These are phyloP conservation scores for Drosophila albomicans DNA, from an alignment of 1,140 invertebrate species.

Conservation along the genomic window DNA sequence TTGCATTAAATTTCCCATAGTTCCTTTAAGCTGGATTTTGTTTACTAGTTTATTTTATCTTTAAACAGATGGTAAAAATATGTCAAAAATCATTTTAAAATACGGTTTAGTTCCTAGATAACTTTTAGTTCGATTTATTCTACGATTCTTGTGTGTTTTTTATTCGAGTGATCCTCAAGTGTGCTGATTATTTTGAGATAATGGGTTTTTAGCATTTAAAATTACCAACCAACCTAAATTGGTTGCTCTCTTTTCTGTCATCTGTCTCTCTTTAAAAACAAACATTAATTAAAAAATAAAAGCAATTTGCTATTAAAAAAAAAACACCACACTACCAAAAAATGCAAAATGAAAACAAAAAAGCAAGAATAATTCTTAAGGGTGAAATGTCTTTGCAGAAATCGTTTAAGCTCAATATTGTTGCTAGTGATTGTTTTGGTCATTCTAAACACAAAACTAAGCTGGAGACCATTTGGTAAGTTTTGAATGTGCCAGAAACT, in stretches of 20 bases:
- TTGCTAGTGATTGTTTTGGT: conserved; percentile 85
- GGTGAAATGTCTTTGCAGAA: conserved; percentile 85
- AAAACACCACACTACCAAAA: conserved; percentile 60
- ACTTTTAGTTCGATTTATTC: conserved; percentile 9
- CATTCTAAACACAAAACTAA: conserved; percentile 82
- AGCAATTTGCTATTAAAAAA: conserved; percentile 36
- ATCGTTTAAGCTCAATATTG: conserved; percentile 84
- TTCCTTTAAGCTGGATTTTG: background rate
- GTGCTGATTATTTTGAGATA: conserved; percentile 9
- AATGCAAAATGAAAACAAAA: conserved; percentile 60
- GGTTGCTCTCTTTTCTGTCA: conserved; percentile 51
- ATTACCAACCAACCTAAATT: conserved; percentile 40
- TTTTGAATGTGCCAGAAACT: conserved; percentile 82
- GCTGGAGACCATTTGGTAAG: conserved; percentile 84
- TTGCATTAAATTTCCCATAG: background rate
- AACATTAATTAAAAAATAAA: conserved; percentile 39
- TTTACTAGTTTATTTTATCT: background rate
- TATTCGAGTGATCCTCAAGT: background rate
- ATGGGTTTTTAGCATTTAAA: background rate
- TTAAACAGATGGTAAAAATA: background rate
- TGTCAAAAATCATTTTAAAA: too few species aligned
- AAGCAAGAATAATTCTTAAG: conserved; percentile 84
- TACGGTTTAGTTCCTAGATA: background rate
- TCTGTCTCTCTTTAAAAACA: conserved; percentile 37
- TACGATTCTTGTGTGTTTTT: background rate